Evolutionary conservation across 37 sponge, comb jelly and placozoan species (phyloP).

Genomic region (Tethya wilhelma): DNA sequence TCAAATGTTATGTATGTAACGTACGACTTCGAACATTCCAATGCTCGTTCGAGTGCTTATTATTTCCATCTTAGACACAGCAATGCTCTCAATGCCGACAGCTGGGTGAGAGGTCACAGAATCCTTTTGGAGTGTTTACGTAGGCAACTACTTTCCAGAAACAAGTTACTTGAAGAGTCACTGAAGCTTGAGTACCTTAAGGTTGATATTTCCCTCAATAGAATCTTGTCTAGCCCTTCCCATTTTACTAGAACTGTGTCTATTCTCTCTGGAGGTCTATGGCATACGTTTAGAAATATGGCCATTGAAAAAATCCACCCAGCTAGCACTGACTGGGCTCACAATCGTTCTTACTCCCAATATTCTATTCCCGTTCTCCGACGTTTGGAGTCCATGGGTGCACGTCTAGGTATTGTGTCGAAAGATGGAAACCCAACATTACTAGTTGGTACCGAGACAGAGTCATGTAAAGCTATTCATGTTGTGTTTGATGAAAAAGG

Average conservation of each 20-base stretch:
- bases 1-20: slow-evolving; percentile 18
- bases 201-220: slow-evolving; percentile 13
- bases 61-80: not conserved
- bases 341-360: not conserved
- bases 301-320: not conserved
- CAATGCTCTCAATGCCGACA: slow-evolving; percentile 11
- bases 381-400: not conserved
- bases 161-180: not conserved
- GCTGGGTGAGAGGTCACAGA: not conserved
- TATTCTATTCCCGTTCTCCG: slow-evolving; percentile 5
- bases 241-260: not conserved
- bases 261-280: not conserved
- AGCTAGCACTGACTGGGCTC: slow-evolving; percentile 15
- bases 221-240: not conserved
- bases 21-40: slow-evolving; percentile 19
- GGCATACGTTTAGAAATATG: slow-evolving; percentile 6
- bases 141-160: not conserved
- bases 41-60: slow-evolving; percentile 29
- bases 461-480: not conserved
- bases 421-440: slow-evolving; percentile 1
- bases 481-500: slow-evolving; percentile 14
- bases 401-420: not conserved
- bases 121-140: slow-evolving; percentile 5
- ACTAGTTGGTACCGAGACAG: not conserved
- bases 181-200: slow-evolving; percentile 2